These are phyloP conservation scores for Melipona quadrifasciata DNA, from an alignment of 1,140 invertebrate genomes.

Conservation along the genomic window DNA sequence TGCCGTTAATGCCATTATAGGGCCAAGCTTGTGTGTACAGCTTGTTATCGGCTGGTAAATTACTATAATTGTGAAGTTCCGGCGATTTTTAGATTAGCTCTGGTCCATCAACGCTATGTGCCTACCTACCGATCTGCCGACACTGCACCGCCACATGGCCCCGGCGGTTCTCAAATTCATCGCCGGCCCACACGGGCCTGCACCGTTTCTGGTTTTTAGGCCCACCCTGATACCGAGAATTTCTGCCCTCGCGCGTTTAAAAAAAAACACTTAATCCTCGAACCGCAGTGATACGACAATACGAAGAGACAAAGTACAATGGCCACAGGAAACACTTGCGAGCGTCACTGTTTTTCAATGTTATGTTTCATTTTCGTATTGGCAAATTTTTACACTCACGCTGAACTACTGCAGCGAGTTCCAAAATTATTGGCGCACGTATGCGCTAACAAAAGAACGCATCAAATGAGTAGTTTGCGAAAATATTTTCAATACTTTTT, in stretches of 20 bases:
- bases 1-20: conserved; percentile 70
- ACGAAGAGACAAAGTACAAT: too few relatives aligned
- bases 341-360: too few relatives aligned
- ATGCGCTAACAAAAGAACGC: too few relatives aligned
- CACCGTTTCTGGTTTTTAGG: background rate
- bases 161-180: conserved; percentile 68
- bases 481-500: too few relatives aligned
- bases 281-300: too few relatives aligned
- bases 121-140: conserved; percentile 73
- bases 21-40: conserved; percentile 72
- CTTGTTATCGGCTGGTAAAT: conserved; percentile 81
- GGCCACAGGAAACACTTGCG: too few relatives aligned
- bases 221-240: background rate
- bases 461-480: too few relatives aligned
- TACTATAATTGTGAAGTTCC: conserved; percentile 82
- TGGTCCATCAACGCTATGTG: conserved; percentile 79
- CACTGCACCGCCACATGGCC: conserved; percentile 33
- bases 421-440: too few relatives aligned
- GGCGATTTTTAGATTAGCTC: conserved; percentile 81
- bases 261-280: background rate
- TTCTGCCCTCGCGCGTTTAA: too few relatives aligned
- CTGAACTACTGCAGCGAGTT: too few relatives aligned
- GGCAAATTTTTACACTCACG: too few relatives aligned
- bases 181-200: background rate
- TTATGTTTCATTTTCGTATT: too few relatives aligned